These are phyloP conservation scores for Drosophila recens DNA, from an alignment of 2,888 invertebrate species.

Conservation along the genomic window DNA sequence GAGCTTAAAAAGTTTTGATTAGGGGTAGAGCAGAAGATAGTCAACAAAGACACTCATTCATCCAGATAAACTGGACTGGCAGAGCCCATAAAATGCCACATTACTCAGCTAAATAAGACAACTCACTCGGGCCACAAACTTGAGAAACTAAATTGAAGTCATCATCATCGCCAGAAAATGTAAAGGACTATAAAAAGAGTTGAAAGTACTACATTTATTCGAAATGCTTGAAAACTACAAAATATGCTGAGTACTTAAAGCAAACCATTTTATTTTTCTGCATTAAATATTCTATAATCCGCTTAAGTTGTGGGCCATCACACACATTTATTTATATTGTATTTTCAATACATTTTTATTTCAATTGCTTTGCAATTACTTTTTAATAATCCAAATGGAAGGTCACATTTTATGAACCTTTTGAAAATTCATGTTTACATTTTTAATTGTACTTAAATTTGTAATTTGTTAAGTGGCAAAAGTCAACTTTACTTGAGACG, in stretches of 20 bases:
- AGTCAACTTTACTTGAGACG: background rate
- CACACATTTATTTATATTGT: background rate
- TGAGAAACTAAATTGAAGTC: background rate
- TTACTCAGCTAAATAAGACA: constrained; percentile 25
- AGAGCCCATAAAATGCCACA: constrained; percentile 15
- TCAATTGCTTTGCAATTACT: background rate
- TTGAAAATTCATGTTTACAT: background rate
- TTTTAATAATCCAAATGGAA: background rate
- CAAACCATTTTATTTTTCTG: background rate
- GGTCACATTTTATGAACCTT: background rate
- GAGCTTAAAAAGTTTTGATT: constrained; percentile 63
- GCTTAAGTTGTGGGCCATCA: background rate
- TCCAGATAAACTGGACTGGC: constrained; percentile 30
- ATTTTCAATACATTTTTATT: background rate
- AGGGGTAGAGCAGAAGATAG: constrained; percentile 16
- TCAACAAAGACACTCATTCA: constrained; percentile 36
- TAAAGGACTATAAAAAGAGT: background rate
- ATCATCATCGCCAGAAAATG: background rate
- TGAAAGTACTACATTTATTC: background rate
- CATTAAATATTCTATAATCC: constrained; percentile 1
- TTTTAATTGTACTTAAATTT: background rate
- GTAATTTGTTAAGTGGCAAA: background rate
- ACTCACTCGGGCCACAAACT: constrained; percentile 13
- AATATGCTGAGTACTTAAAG: background rate
- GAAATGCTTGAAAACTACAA: background rate